Evolutionary conservation across 2,113 vertebrate species (phyloP).

Genomic region (Dasyprocta punctata): DNA sequence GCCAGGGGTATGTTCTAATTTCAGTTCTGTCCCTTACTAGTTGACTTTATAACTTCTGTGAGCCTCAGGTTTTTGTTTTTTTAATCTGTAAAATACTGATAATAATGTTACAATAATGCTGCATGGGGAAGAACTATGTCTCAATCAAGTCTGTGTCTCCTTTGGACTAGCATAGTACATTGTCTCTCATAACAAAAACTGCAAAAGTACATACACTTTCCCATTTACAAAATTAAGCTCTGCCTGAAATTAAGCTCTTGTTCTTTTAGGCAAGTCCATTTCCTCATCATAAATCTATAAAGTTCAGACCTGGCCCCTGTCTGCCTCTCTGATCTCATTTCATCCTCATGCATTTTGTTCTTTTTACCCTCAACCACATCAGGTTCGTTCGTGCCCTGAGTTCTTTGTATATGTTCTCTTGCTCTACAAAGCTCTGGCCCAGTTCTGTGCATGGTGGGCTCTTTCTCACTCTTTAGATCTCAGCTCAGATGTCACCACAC

Average conservation of each 20-base stretch:
- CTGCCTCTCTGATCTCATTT: slow-evolving; percentile 51
- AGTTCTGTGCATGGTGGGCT: slow-evolving; percentile 12
- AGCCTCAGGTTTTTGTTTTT: background rate
- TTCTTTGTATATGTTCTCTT: slow-evolving; percentile 15
- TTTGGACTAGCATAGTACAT: slow-evolving; percentile 35
- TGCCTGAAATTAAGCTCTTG: slow-evolving; percentile 26
- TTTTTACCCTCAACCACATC: slow-evolving; percentile 25
- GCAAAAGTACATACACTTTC: slow-evolving; percentile 4
- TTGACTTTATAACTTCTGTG: slow-evolving; percentile 26
- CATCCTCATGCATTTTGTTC: slow-evolving; percentile 1
- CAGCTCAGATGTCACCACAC: slow-evolving; percentile 31
- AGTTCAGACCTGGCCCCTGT: background rate
- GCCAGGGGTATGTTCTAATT: background rate
- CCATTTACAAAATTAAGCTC: slow-evolving; percentile 47
- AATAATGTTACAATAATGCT: background rate
- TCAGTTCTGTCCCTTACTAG: background rate
- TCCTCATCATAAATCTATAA: background rate
- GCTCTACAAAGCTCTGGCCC: slow-evolving; percentile 36
- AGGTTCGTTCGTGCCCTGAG: slow-evolving; percentile 10
- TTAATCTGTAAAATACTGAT: background rate
- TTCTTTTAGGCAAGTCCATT: slow-evolving; percentile 36
- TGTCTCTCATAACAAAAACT: slow-evolving; percentile 29
- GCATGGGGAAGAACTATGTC: background rate
- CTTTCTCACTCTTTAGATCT: slow-evolving; percentile 58
- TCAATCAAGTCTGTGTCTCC: slow-evolving; percentile 7